Evolutionary conservation across 2,797 vertebrate species (phyloP).

Genomic region (Silurus lanzhouensis): DNA sequence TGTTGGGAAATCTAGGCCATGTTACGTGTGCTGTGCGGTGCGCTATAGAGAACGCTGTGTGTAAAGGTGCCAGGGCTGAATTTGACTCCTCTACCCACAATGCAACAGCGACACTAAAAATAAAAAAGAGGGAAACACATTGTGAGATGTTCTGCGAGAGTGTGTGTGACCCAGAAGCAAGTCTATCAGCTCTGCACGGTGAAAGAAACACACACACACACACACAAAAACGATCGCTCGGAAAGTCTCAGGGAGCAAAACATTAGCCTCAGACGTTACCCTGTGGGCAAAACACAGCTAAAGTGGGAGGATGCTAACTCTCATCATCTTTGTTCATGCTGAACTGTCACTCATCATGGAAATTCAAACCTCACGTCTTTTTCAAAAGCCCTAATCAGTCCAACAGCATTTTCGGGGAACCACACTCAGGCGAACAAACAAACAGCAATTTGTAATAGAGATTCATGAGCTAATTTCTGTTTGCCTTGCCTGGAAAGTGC

Average conservation of each 20-base stretch:
- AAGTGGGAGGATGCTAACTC: background rate
- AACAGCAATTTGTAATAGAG: slow-evolving; percentile 45
- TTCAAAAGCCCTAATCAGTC: slow-evolving; percentile 41
- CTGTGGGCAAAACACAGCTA: slow-evolving; percentile 41
- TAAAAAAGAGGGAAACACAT: slow-evolving; percentile 55
- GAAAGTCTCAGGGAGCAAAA: slow-evolving; percentile 16
- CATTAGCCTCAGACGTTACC: slow-evolving; percentile 46
- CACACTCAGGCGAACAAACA: slow-evolving; percentile 51
- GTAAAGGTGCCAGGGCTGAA: slow-evolving; percentile 47
- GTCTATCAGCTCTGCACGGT: slow-evolving; percentile 42
- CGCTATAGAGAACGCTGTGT: slow-evolving; percentile 46
- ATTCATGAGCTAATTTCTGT: slow-evolving; percentile 52
- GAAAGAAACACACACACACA: slow-evolving; percentile 10
- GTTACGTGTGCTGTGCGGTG: slow-evolving; percentile 43
- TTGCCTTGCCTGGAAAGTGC: slow-evolving; percentile 53
- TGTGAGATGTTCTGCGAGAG: slow-evolving; percentile 43
- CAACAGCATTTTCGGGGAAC: slow-evolving; percentile 41
- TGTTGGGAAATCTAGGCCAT: slow-evolving; percentile 54
- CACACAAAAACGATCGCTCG: slow-evolving; percentile 36
- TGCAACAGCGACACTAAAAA: slow-evolving; percentile 60
- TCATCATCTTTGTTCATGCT: slow-evolving; percentile 22
- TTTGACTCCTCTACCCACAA: slow-evolving; percentile 58
- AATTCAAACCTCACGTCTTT: slow-evolving; percentile 45
- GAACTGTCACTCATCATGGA: slow-evolving; percentile 46
- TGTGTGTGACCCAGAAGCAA: slow-evolving; percentile 54